These are phyloP conservation scores for Diploptera punctata DNA, from an alignment of 2,888 invertebrate genomes.

Conservation along the genomic window DNA sequence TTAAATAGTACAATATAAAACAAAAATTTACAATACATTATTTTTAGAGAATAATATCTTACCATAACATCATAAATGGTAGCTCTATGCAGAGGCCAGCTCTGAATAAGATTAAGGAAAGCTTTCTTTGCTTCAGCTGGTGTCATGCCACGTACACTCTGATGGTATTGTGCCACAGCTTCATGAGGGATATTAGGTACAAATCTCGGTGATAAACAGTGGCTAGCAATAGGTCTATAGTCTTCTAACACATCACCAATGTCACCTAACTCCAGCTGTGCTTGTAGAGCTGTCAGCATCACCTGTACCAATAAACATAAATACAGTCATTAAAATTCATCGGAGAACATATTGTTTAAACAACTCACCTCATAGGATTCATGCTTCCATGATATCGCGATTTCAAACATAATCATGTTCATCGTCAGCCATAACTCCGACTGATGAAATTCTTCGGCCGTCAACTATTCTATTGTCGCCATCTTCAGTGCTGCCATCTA, in stretches of 20 bases:
- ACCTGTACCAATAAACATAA: slow-evolving; percentile 72
- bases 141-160: slow-evolving; percentile 86
- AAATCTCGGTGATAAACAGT: slow-evolving; percentile 84
- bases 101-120: slow-evolving; percentile 89
- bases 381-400: no score
- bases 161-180: slow-evolving; percentile 89
- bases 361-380: no score
- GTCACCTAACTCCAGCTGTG: slow-evolving; percentile 91
- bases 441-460: no score
- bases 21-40: no score
- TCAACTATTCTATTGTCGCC: no score
- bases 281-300: slow-evolving; percentile 92
- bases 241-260: slow-evolving; percentile 69
- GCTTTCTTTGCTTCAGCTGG: slow-evolving; percentile 89
- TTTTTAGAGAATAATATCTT: no score
- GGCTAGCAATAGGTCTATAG: slow-evolving; percentile 73
- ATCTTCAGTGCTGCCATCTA: no score
- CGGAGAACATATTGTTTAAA: no score
- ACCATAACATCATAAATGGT: slow-evolving; percentile 96
- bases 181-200: slow-evolving; percentile 80
- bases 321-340: no score
- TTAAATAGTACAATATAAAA: no score
- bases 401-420: no score
- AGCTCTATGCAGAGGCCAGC: slow-evolving; percentile 92
- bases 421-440: no score